A percentile compares a stretch with the other conserved stretches of the same genome.
These are phyloP conservation scores for Acanthurus tractus DNA, from an alignment of 2,797 vertebrate species.

Conservation along the genomic window DNA sequence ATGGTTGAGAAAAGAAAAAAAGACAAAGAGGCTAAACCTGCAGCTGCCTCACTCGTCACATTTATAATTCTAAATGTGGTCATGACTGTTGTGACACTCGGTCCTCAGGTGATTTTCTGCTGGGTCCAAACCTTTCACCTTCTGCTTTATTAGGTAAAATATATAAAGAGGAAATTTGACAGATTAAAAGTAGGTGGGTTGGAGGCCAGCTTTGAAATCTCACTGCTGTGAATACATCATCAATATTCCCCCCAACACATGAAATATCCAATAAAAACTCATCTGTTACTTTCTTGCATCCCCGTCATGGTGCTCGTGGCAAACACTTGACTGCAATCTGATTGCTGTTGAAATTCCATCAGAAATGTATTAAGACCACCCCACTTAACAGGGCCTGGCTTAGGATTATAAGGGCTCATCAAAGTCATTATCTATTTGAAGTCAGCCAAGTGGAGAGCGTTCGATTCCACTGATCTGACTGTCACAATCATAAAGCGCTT, in stretches of 20 bases:
- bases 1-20: not conserved
- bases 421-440: conserved; percentile 57
- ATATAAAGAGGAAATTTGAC: conserved; percentile 1
- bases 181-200: conserved; percentile 18
- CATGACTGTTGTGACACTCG: not conserved
- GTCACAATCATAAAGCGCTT: conserved; percentile 72
- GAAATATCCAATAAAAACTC: conserved; percentile 24
- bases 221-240: conserved; percentile 13
- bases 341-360: conserved; percentile 44
- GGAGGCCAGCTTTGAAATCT: conserved; percentile 10
- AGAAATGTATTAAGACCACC: conserved; percentile 54
- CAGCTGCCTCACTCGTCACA: not conserved
- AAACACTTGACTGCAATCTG: conserved; percentile 22
- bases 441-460: conserved; percentile 29
- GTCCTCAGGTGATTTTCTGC: not conserved
- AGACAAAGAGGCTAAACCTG: not conserved
- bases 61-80: not conserved
- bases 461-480: conserved; percentile 37
- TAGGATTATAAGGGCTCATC: conserved; percentile 62
- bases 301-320: conserved; percentile 19
- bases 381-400: conserved; percentile 51
- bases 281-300: conserved; percentile 9
- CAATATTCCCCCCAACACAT: not conserved
- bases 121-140: not conserved
- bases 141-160: conserved; percentile 18